Evolutionary conservation across 2,797 vertebrate genomes (phyloP).

Genomic region (Nasua narica): DNA sequence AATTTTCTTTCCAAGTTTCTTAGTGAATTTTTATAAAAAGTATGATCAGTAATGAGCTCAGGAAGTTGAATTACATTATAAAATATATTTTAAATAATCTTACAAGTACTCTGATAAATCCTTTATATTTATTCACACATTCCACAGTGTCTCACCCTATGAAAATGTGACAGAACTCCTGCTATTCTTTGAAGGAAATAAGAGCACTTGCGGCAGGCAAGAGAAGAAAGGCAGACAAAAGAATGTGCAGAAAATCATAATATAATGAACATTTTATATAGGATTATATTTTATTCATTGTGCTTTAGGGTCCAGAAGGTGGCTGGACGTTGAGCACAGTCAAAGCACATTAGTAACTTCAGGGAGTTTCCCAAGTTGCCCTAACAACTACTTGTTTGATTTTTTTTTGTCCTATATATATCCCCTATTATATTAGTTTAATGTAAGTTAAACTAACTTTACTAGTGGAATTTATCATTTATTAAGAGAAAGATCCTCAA

Average conservation of each 20-base stretch:
- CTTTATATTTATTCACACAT: conserved; percentile 23
- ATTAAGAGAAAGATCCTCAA: neutral
- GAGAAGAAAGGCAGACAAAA: conserved; percentile 1
- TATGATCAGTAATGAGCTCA: neutral
- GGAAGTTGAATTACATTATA: neutral
- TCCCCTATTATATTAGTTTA: neutral
- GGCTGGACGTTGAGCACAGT: neutral
- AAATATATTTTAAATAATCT: neutral
- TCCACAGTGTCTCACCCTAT: neutral
- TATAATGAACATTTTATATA: neutral
- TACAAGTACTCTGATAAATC: neutral
- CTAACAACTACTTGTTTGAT: neutral
- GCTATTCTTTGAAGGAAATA: conserved; percentile 33
- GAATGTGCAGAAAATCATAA: neutral
- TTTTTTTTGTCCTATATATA: neutral
- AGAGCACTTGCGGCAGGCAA: neutral
- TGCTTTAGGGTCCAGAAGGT: neutral
- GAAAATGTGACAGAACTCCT: neutral
- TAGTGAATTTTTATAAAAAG: neutral
- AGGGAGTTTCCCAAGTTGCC: neutral
- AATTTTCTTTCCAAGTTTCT: neutral
- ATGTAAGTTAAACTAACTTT: neutral
- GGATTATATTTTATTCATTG: neutral
- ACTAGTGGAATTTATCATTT: neutral
- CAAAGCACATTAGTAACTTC: neutral